Evolutionary conservation across 2,113 vertebrate species (phyloP).

Genomic region (Agelaius phoeniceus): DNA sequence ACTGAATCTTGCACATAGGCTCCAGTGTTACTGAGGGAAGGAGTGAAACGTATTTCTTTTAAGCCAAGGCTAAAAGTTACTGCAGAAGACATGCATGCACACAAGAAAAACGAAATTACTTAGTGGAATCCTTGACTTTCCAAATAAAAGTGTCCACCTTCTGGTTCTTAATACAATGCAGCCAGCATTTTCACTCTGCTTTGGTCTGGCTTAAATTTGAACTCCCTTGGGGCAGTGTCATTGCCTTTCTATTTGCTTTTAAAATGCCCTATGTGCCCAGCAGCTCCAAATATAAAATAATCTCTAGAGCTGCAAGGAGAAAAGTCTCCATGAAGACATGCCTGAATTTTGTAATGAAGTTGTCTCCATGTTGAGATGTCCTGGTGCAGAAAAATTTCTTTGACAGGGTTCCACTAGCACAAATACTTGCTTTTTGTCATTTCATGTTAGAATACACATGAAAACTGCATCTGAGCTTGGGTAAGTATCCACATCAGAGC

Average conservation of each 20-base stretch:
- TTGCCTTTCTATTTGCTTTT: conserved; percentile 30
- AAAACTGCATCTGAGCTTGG: not conserved
- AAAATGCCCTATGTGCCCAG: conserved; percentile 1
- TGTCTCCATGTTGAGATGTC: not conserved
- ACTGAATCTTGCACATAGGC: not conserved
- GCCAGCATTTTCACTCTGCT: not conserved
- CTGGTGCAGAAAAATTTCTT: conserved; percentile 13
- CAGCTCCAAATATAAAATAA: conserved; percentile 19
- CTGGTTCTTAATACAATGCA: not conserved
- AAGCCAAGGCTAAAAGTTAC: not conserved
- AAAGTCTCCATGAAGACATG: not conserved
- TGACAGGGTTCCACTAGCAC: not conserved
- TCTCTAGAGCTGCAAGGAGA: not conserved
- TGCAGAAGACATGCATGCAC: not conserved
- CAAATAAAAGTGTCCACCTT: conserved; percentile 18
- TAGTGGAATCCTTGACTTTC: not conserved
- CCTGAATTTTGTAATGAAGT: conserved; percentile 28
- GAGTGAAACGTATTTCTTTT: not conserved
- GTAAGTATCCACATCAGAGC: conserved; percentile 17
- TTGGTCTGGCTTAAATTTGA: conserved; percentile 34
- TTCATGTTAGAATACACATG: not conserved
- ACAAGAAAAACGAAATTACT: not conserved
- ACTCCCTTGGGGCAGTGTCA: not conserved
- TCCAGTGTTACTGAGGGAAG: not conserved
- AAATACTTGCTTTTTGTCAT: not conserved